Evolutionary conservation across 23 tunicate genomes (phyloP).

Genomic region (Styela clava): DNA sequence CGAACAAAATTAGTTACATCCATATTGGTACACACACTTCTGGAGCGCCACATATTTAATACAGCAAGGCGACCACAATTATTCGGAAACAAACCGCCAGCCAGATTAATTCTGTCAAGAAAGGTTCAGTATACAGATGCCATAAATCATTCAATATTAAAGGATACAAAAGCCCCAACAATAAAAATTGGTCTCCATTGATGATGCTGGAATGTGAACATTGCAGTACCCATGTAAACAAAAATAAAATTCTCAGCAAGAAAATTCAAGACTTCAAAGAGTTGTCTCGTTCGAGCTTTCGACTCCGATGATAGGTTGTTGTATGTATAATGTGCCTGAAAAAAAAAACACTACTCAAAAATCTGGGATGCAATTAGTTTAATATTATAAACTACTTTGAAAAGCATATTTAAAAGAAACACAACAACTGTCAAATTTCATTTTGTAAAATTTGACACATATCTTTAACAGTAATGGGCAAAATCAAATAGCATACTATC

Average conservation of each 20-base stretch:
- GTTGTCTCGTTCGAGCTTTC: constrained; percentile 66
- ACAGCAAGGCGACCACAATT: too few relatives aligned
- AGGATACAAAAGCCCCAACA: constrained; percentile 88
- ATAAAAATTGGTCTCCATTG: constrained; percentile 81
- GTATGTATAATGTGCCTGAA: constrained; percentile 99
- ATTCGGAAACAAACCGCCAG: too few relatives aligned
- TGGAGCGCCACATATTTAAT: too few relatives aligned
- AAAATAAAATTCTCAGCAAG: constrained; percentile 98
- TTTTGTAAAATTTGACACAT: too few relatives aligned
- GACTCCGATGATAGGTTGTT: constrained; percentile 88
- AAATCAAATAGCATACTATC: too few relatives aligned
- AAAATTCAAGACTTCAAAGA: constrained; percentile 90
- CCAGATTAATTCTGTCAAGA: too few relatives aligned
- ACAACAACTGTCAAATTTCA: background rate
- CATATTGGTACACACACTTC: too few relatives aligned
- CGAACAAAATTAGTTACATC: too few relatives aligned
- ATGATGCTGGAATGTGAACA: constrained; percentile 87
- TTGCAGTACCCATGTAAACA: constrained; percentile 94
- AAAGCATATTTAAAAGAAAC: background rate
- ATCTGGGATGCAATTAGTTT: background rate
- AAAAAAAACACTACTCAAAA: too few relatives aligned
- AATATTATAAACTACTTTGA: too few relatives aligned
- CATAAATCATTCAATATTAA: background rate
- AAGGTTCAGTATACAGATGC: too few relatives aligned
- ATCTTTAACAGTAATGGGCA: too few relatives aligned